Conservation (phyloP, 1,140 invertebrate species). For the Caerostris darwini region DNA sequence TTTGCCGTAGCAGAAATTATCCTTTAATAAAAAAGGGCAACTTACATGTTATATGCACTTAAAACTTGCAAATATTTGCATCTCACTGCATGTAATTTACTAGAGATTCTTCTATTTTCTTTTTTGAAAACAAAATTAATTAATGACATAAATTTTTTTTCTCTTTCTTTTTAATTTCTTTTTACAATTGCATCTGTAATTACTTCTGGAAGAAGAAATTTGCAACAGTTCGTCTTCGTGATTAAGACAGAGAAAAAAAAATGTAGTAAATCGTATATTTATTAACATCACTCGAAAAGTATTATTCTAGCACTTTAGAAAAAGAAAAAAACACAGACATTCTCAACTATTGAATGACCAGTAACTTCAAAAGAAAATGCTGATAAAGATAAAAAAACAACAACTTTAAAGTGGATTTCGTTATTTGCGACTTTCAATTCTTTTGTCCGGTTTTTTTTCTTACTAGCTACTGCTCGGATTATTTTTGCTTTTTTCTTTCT, state of each 20-base stretch:
- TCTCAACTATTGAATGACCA: constrained; percentile 50
- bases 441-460: constrained; percentile 8
- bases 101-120: not conserved
- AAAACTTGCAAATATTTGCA: not conserved
- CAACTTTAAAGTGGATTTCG: constrained; percentile 39
- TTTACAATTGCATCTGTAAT: not conserved
- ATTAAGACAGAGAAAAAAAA: too few relatives aligned
- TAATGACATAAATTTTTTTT: not conserved
- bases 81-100: not conserved
- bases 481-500: not conserved
- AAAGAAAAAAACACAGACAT: not conserved
- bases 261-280: not conserved
- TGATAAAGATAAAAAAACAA: not conserved
- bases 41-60: not conserved
- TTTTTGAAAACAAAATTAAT: not conserved
- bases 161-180: not conserved
- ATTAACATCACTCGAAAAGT: constrained; percentile 2
- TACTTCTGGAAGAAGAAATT: constrained; percentile 9
- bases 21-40: not conserved
- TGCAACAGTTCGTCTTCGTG: constrained; percentile 23
- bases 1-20: too few relatives aligned
- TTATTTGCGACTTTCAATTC: constrained; percentile 58
- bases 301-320: not conserved
- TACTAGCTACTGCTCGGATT: not conserved
- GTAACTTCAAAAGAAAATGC: constrained; percentile 29